These are phyloP conservation scores for Donacobius atricapilla DNA, from an alignment of 2,113 vertebrate genomes.

Conservation along the genomic window DNA sequence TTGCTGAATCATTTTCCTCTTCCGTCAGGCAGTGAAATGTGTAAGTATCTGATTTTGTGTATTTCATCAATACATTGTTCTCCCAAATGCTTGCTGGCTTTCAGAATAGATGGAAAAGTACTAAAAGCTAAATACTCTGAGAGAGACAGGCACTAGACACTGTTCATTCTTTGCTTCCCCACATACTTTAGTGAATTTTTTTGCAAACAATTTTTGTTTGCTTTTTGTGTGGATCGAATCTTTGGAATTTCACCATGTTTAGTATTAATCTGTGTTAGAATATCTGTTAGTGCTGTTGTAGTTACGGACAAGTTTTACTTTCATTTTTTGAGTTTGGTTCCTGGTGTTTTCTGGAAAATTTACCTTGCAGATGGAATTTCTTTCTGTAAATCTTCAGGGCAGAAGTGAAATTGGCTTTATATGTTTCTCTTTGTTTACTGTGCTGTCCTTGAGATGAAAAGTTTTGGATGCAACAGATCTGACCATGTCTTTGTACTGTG, in stretches of 20 bases:
- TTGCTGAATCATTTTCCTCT: constrained; percentile 25
- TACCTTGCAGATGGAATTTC: neutral
- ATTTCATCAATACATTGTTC: neutral
- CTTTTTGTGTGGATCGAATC: neutral
- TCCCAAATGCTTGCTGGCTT: neutral
- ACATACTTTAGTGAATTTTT: neutral
- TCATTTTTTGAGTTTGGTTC: neutral
- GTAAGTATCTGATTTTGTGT: neutral
- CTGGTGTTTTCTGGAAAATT: neutral
- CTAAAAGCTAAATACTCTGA: neutral
- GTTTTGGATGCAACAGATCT: neutral
- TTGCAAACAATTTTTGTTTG: neutral
- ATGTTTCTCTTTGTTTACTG: neutral
- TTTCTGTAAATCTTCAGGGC: neutral
- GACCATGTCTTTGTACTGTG: neutral
- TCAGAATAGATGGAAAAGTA: neutral
- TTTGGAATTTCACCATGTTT: neutral
- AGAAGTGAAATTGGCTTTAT: neutral
- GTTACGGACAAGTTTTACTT: neutral
- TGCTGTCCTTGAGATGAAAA: neutral
- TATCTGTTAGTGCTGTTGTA: neutral
- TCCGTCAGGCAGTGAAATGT: neutral
- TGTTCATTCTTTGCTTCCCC: neutral
- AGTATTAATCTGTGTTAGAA: neutral
- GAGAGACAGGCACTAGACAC: neutral